Evolutionary conservation across 2,113 vertebrate species (phyloP), one percentile per base, ranked within the genome.

Genomic region (Xiphophorus couchianus): DNA sequence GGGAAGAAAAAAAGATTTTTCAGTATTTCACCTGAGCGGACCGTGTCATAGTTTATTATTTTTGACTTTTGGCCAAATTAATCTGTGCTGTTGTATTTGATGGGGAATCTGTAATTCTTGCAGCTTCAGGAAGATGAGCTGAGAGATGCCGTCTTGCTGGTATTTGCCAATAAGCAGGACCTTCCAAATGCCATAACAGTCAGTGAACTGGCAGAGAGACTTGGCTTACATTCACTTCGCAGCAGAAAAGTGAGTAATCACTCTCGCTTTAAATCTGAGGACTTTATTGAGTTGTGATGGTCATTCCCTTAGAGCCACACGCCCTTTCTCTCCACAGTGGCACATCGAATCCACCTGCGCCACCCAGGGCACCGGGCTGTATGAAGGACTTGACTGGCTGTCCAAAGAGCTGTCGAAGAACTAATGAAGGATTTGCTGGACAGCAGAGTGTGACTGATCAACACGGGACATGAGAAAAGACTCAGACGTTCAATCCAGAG

Each of bases 151-250:
- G 94, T 96, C 69, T 78, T 98, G 92, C 93, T 98, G 80, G 96
- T 98, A 66, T 97, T 98, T 35, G 96, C 97, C 31, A 98, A 98
- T 93, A 98, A 98, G 91, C 97, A 98, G 92, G 97, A 98, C 88
- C 95, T 98, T 88, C 97, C 96, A 69, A 98, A 98, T 1, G 97
- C 97, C 89, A 94, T 98, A 92, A 79, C 95, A 0, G 94, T 96
- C 86, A 95, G 92, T 0, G 97, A 98, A 66, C 93, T 98, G 86
- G 95, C 95, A 3, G 96, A 97, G 44, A 96, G 95, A 90, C 95
- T 98, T 35, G 95, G 94, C 30, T 92, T 98, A 13, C 93, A 95
- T 7, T 71, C 81, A 27, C 92, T 96, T 73, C 95, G 95, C 80
- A 95, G 92, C 93, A 94, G 93, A 92, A 94, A 90, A 58, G 97